These are phyloP conservation scores for Regulus satrapa DNA, from an alignment of 2,113 vertebrate genomes.

Conservation along the genomic window DNA sequence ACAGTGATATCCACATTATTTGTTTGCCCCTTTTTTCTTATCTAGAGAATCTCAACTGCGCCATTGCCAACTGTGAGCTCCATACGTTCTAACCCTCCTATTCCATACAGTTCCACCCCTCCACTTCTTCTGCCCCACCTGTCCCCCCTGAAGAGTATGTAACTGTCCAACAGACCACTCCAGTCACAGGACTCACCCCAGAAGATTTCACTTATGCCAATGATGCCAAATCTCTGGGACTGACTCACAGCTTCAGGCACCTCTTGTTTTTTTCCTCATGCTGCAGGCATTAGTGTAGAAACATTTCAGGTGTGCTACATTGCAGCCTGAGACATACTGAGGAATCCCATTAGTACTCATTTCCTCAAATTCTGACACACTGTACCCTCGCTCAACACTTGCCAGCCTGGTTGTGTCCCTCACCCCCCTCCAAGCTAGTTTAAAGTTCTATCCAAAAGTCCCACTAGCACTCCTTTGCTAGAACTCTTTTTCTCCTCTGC, in stretches of 20 bases:
- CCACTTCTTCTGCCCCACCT: neutral
- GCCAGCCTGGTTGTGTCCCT: neutral
- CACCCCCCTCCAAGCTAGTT: neutral
- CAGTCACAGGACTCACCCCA: neutral
- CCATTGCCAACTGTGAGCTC: neutral
- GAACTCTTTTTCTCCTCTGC: neutral
- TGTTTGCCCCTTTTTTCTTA: neutral
- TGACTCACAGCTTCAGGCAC: fast-evolving
- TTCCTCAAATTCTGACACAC: neutral
- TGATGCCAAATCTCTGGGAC: neutral
- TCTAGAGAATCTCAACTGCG: neutral
- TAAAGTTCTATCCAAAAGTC: neutral
- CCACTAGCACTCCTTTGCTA: neutral
- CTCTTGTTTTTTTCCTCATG: neutral
- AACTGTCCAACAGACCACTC: neutral
- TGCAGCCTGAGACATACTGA: no score
- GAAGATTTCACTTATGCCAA: neutral
- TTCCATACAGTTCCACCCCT: neutral
- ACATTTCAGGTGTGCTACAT: neutral
- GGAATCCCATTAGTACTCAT: fast-evolving
- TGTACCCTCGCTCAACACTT: neutral
- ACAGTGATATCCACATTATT: neutral
- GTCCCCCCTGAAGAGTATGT: no score
- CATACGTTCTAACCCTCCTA: neutral
- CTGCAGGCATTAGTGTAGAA: neutral